phyloP scores from a whole-genome alignment of 2,888 invertebrate species.

The Acleris sparsana region DNA sequence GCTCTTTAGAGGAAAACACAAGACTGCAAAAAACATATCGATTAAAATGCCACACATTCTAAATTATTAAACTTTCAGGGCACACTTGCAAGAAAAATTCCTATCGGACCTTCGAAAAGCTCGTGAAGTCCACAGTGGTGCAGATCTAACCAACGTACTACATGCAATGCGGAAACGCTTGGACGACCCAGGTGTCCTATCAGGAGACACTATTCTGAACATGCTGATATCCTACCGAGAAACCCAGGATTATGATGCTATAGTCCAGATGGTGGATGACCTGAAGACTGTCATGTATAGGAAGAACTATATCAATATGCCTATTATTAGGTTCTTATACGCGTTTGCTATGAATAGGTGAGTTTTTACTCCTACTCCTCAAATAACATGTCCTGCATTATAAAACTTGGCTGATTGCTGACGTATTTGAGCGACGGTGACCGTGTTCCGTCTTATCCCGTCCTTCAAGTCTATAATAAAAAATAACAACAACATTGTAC shows the following conservation, averaged over 20 bases:
- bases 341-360: slow-evolving; percentile 98
- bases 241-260: slow-evolving; percentile 97
- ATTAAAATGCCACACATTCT: too few relatives aligned
- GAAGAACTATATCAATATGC: slow-evolving; percentile 93
- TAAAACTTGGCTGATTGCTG: too few relatives aligned
- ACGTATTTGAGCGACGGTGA: not conserved
- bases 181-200: slow-evolving; percentile 98
- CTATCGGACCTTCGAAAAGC: slow-evolving; percentile 95
- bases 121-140: slow-evolving; percentile 92
- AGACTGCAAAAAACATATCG: too few relatives aligned
- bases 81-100: slow-evolving; percentile 99
- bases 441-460: too few relatives aligned
- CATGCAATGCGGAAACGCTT: slow-evolving; percentile 95
- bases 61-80: slow-evolving; percentile 80
- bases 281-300: slow-evolving; percentile 94
- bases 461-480: too few relatives aligned
- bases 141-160: slow-evolving; percentile 90
- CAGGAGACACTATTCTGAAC: slow-evolving; percentile 97
- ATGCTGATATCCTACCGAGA: slow-evolving; percentile 96
- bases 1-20: too few relatives aligned
- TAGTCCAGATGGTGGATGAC: slow-evolving; percentile 98
- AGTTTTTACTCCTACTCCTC: slow-evolving; percentile 39
- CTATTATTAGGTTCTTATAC: slow-evolving; percentile 95
- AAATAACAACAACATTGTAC: too few relatives aligned
- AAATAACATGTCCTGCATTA: too few relatives aligned